A percentile compares a stretch with the other conserved stretches of the same genome.
These are phyloP conservation scores for Cyphomyrus discorhynchus DNA, from an alignment of 2,113 vertebrate genomes.

Conservation along the genomic window DNA sequence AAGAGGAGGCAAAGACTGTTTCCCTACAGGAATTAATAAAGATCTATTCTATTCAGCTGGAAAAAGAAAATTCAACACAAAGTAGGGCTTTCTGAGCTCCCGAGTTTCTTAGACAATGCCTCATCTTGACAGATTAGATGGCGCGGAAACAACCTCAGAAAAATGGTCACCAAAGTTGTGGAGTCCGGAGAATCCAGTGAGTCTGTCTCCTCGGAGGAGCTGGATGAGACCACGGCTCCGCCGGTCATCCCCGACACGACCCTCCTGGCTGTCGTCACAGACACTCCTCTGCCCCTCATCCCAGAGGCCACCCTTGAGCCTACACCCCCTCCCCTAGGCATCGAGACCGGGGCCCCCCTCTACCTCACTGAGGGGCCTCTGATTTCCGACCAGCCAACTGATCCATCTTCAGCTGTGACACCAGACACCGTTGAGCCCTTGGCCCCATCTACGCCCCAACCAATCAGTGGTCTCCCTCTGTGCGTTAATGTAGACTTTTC, in stretches of 20 bases:
- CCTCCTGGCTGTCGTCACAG: not conserved
- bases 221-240: not conserved
- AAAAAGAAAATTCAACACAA: not conserved
- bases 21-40: not conserved
- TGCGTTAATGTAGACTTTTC: not conserved
- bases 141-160: not conserved
- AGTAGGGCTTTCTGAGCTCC: not conserved
- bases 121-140: conserved; percentile 30
- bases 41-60: not conserved
- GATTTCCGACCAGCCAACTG: not conserved
- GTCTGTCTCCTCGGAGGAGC: conserved; percentile 40
- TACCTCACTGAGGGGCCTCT: not conserved
- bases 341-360: not conserved
- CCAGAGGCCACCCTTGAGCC: not conserved
- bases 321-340: not conserved
- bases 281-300: not conserved
- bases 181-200: conserved; percentile 34
- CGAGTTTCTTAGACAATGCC: not conserved
- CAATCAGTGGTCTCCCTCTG: not conserved
- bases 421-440: not conserved
- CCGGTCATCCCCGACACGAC: not conserved
- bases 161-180: not conserved
- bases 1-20: not conserved
- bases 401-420: not conserved
- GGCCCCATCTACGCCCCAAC: not conserved